A percentile compares a stretch with the other conserved stretches of the same genome.
Evolutionary conservation across 2,113 vertebrate genomes (phyloP).

Genomic region (Vidua macroura): DNA sequence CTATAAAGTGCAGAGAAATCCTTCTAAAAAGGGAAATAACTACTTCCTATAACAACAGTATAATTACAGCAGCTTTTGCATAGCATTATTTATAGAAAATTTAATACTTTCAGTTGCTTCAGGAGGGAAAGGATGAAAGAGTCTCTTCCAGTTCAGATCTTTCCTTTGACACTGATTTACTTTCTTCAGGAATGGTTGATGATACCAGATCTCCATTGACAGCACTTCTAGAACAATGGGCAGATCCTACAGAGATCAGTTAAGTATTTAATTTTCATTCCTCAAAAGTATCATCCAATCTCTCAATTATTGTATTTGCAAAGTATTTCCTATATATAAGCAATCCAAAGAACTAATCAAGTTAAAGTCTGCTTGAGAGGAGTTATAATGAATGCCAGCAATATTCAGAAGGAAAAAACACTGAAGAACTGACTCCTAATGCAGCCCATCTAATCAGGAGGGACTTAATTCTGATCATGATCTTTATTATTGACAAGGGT

Average conservation of each 20-base stretch:
- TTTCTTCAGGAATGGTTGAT: constrained; percentile 79
- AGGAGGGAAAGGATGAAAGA: constrained; percentile 72
- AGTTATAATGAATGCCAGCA: not conserved
- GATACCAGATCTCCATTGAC: constrained; percentile 80
- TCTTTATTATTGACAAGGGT: not conserved
- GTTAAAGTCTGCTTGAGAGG: not conserved
- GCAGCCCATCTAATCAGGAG: not conserved
- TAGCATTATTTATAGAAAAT: constrained; percentile 79
- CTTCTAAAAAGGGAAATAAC: constrained; percentile 75
- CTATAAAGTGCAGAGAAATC: constrained; percentile 87
- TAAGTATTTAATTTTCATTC: not conserved
- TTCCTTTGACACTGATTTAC: constrained; percentile 65
- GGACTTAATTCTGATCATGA: not conserved
- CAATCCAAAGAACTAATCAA: not conserved
- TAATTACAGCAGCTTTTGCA: constrained; percentile 83
- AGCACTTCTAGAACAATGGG: constrained; percentile 75
- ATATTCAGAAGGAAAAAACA: not conserved
- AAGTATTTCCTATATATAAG: not conserved
- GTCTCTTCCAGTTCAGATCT: constrained; percentile 73
- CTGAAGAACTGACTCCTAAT: not conserved
- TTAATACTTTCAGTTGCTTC: constrained; percentile 67
- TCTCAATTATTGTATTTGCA: not conserved
- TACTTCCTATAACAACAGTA: constrained; percentile 75
- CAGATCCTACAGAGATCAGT: constrained; percentile 68
- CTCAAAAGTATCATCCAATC: not conserved